Conservation (phyloP, 2,888 invertebrate genomes). For the Thymelicus lineola region DNA sequence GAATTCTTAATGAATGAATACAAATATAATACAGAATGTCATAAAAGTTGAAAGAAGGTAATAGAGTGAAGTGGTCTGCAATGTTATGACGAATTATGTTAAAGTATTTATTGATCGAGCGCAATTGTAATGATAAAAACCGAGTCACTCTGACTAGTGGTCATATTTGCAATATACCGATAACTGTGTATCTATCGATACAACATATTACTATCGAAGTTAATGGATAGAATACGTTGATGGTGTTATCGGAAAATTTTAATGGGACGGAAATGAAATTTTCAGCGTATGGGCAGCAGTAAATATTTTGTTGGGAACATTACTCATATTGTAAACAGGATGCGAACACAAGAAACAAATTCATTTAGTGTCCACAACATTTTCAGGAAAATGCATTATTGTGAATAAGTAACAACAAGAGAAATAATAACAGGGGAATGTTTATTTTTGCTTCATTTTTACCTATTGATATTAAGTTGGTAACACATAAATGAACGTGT, state of each 20-base stretch:
- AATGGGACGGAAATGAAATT: slow-evolving; percentile 16
- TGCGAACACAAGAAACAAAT: slow-evolving; percentile 6
- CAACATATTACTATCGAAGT: slow-evolving; percentile 8
- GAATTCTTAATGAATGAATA: no score
- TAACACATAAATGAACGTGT: no score
- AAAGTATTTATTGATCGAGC: no score
- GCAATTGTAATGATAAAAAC: no score
- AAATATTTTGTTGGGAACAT: slow-evolving; percentile 19
- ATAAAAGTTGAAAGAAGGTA: no score
- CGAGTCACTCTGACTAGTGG: no score
- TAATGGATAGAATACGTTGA: slow-evolving; percentile 10
- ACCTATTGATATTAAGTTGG: neutral
- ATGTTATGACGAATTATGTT: no score
- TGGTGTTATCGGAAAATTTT: slow-evolving; percentile 16
- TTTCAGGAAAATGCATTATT: neutral
- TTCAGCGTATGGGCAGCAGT: slow-evolving; percentile 11
- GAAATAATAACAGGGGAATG: neutral
- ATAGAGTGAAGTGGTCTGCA: no score
- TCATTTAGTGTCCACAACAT: slow-evolving; percentile 4
- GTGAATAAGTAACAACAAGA: neutral
- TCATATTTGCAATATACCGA: no score
- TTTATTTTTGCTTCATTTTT: neutral
- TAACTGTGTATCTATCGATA: neutral
- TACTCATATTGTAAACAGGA: slow-evolving; percentile 10
- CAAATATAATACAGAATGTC: no score